A percentile compares a stretch with the other conserved stretches of the same genome.
phyloP scores from a whole-genome alignment of 2,113 vertebrate species.

The Plectropomus leopardus region DNA sequence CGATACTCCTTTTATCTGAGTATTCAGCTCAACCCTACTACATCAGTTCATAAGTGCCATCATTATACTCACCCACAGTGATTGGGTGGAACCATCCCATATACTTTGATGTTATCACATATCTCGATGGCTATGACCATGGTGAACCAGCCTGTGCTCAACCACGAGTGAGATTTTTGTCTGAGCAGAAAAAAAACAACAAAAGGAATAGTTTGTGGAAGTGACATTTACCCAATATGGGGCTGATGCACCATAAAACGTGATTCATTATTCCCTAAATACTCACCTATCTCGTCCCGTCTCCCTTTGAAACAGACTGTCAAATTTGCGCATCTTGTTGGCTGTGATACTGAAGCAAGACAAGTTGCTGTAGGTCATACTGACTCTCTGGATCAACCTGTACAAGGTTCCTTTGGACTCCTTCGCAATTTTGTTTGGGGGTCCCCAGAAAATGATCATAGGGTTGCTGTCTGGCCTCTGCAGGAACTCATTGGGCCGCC shows the following conservation, averaged over 20 bases:
- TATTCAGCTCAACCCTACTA: neutral
- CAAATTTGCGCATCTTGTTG: conserved; percentile 92
- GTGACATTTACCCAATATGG: neutral
- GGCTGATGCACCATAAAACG: neutral
- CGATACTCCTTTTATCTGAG: too few species aligned
- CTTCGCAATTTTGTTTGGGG: conserved; percentile 90
- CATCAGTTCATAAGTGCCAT: too few species aligned
- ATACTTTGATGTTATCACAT: conserved; percentile 95
- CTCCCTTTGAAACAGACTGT: conserved; percentile 92
- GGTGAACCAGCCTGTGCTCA: conserved; percentile 99
- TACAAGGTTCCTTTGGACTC: conserved; percentile 87
- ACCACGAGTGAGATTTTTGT: conserved; percentile 94
- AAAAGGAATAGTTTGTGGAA: neutral
- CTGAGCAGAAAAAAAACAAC: conserved; percentile 72
- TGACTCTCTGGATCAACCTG: conserved; percentile 91
- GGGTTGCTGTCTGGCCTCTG: conserved; percentile 85
- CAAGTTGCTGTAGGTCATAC: conserved; percentile 88
- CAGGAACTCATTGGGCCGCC: conserved; percentile 90
- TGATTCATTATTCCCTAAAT: neutral
- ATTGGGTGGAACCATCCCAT: conserved; percentile 95
- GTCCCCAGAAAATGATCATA: conserved; percentile 95
- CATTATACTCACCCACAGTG: conserved; percentile 90
- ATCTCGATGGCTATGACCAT: conserved; percentile 96
- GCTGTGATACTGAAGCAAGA: conserved; percentile 89
- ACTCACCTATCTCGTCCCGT: conserved; percentile 94